Evolutionary conservation across 1,140 invertebrate genomes (phyloP).

Genomic region (Anastrepha ludens): DNA sequence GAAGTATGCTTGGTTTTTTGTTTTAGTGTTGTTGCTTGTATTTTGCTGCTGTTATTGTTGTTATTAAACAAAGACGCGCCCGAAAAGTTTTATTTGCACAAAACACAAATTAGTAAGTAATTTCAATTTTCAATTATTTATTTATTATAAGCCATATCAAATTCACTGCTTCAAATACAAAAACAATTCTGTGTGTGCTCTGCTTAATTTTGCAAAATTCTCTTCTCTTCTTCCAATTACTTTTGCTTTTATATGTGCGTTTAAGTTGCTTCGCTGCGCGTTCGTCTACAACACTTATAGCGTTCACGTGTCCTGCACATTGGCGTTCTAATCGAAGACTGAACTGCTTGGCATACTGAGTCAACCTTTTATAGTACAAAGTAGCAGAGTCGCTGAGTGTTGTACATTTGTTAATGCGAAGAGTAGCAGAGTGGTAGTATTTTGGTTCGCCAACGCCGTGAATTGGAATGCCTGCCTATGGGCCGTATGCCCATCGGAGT

Average conservation of each 20-base stretch:
- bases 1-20: conserved; percentile 1
- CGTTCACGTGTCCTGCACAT: conserved; percentile 45
- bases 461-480: neutral
- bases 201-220: neutral
- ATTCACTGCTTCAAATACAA: neutral
- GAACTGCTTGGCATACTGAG: conserved; percentile 21
- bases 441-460: too few relatives aligned
- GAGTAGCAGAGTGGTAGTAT: too few relatives aligned
- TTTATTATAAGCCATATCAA: neutral
- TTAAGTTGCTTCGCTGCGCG: conserved; percentile 28
- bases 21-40: neutral
- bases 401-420: neutral
- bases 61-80: conserved; percentile 41
- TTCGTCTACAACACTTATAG: conserved; percentile 5
- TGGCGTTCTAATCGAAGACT: conserved; percentile 45
- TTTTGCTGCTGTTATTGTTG: neutral
- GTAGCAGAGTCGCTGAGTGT: conserved; percentile 9
- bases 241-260: conserved; percentile 11
- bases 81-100: conserved; percentile 23
- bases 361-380: conserved; percentile 50
- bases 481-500: conserved; percentile 8
- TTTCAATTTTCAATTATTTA: neutral
- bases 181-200: neutral
- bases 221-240: conserved; percentile 18
- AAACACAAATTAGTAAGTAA: neutral